Percentiles rank a stretch among this genome's conserved stretches.
Evolutionary conservation across 1,140 invertebrate species (phyloP).

Genomic region (Drosophila virilis): DNA sequence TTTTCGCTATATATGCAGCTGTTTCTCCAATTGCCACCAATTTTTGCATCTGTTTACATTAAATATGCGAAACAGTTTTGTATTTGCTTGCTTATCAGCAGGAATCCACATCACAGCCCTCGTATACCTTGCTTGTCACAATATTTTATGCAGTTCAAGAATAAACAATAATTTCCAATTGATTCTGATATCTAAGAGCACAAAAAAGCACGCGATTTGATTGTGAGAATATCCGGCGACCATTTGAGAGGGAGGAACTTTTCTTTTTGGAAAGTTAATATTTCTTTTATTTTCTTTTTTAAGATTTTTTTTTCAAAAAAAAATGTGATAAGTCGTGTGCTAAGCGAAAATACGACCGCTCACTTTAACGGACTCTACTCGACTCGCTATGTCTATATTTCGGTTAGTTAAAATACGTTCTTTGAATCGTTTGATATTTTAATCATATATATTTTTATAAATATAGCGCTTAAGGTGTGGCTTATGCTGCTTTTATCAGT

Average conservation of each 20-base stretch:
- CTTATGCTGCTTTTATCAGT: no score
- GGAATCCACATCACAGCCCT: slow-evolving; percentile 18
- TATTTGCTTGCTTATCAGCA: slow-evolving; percentile 55
- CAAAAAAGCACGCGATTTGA: slow-evolving; percentile 70
- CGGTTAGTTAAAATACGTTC: no score
- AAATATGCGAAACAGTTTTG: slow-evolving; percentile 59
- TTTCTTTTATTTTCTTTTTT: no score
- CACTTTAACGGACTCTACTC: no score
- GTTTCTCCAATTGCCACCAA: slow-evolving; percentile 20
- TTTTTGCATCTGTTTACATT: slow-evolving; percentile 62
- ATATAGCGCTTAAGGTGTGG: no score
- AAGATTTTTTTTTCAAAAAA: no score
- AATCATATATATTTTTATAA: no score
- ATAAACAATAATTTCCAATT: slow-evolving; percentile 58
- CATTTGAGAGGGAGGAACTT: neutral
- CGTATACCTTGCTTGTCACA: slow-evolving; percentile 16
- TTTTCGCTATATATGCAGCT: slow-evolving; percentile 52
- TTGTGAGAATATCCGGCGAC: slow-evolving; percentile 47
- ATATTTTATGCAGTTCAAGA: slow-evolving; percentile 53
- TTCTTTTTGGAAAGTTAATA: slow-evolving; percentile 18
- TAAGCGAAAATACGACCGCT: no score
- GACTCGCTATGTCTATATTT: slow-evolving; percentile 8
- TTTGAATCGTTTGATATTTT: no score
- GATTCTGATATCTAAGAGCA: slow-evolving; percentile 48
- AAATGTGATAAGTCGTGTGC: no score